Base-by-base conservation (phyloP, 1,140 invertebrate genomes). In the Papilio polytes region DNA sequence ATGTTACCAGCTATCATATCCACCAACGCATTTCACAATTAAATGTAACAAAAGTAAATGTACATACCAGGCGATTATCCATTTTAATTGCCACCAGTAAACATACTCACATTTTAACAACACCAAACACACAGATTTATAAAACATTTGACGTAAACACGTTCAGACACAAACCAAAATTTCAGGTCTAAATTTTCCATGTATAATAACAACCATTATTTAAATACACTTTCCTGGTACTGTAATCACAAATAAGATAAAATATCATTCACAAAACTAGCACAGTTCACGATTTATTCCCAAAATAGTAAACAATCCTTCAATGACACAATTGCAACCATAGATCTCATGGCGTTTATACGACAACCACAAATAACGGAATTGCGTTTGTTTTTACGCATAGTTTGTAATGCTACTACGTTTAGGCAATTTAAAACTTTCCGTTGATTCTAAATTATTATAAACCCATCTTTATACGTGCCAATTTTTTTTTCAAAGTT, bases 261-360 rank as follows among this genome's bases (percentile, higher is more conserved):
- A 31, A 80, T 82, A 80, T 74, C 48, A 82, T 83, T 63, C 56
- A 83, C 81, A 84, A 72, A 76, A 53, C 84, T 59, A 81, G 83
- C 82, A 86, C 74, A 82, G 79, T 86, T 86, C 84, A 80, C 78
- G 77, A 85, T 84, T 87, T 85, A 76, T 90, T 86, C 88, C 86
- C 87, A 87, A 92, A 93, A 92, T 94, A 93, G 91, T 94, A 94
- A 94, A 94, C 93, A 94, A 94, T 92, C 90, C 78, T 78, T 83
- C 82, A 90, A 83, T 94, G 93, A 94, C 93, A 94, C 92, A 91
- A 93, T 90, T 91, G 87, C 88, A 87, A 93, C 92, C 93, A 94
- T 94, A 94, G 93, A 94, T 89, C 83, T 87, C 83, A 91, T 87
- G 90, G 92, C 91, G 91, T 94, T 90, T 89, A 91, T 87, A 92